Base-by-base conservation (phyloP, 2,113 vertebrate species). In the Phasianus colchicus region DNA sequence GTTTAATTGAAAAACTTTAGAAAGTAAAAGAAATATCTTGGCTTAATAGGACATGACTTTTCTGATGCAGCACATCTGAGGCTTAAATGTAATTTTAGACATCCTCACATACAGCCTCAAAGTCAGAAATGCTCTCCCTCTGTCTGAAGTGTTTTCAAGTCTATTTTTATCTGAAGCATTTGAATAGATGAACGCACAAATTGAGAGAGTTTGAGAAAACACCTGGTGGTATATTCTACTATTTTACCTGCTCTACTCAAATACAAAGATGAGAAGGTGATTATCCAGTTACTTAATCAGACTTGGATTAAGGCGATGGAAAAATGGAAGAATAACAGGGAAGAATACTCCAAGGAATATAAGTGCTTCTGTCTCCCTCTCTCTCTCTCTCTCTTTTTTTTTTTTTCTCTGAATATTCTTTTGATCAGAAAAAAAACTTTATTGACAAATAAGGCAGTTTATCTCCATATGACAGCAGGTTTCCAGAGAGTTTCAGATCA, bases 181-280 rank as follows among this genome's bases (percentile, higher is more conserved):
- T 34, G 43, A 6, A 32, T 15, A 57, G 38, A 18, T 16, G 17
- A 87, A 52, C 4, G n/a, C 1, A 0, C 22, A n/a, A 55, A 2
- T 60, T 66, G 40, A 61, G 66, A 84, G n/a, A 57, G 3, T 13
- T 40, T 76, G 34, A 15, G 42, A 81, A 45, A n/a, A 21, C 1
- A 29, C 27, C 18, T 50, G 4, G 4, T 55, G 11, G 4, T 45
- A 67, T 83, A n/a, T 10, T 50, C 30, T 66, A 4, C 4, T 61
- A 20, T n/a, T 93, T 82, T 58, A 29, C 5, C 7, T 52, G 6
- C 29, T 67, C 3, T 38, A 4, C 27, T 77, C 32, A 80, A 82
- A 47, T 30, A 29, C 1, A 22, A 72, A 72, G 54, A 34, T 20
- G 75, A 34, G 19, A 65, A 82, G 6, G 30, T 65, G 43, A 72